Evolutionary conservation across 1,140 invertebrate genomes (phyloP).

Genomic region (Pseudomyrmex gracilis): DNA sequence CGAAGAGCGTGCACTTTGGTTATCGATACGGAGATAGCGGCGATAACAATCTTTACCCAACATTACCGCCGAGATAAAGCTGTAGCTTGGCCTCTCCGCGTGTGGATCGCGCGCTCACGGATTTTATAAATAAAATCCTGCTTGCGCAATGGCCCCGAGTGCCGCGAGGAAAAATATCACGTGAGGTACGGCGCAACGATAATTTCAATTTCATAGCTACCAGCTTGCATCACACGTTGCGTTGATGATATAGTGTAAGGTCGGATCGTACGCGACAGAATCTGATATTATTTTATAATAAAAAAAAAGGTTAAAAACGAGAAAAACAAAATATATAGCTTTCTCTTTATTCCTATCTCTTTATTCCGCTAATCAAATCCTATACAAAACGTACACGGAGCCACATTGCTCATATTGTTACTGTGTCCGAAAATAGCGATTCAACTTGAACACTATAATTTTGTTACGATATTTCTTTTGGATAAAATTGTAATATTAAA

Average conservation of each 20-base stretch:
- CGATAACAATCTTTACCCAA: slow-evolving; percentile 57
- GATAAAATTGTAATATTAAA: background rate
- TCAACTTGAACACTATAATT: too few species aligned
- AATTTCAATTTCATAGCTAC: slow-evolving; percentile 47
- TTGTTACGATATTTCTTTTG: background rate
- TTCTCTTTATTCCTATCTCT: too few species aligned
- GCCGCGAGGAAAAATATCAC: slow-evolving; percentile 24
- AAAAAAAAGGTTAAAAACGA: background rate
- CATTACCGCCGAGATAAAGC: slow-evolving; percentile 43
- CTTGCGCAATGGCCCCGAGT: slow-evolving; percentile 43
- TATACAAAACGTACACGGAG: too few species aligned
- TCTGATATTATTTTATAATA: slow-evolving; percentile 35
- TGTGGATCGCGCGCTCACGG: background rate
- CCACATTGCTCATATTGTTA: too few species aligned
- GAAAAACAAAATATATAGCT: too few species aligned
- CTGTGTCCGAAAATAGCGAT: too few species aligned
- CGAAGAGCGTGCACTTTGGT: slow-evolving; percentile 28
- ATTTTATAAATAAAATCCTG: slow-evolving; percentile 60
- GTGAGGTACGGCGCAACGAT: slow-evolving; percentile 28
- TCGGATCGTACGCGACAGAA: background rate
- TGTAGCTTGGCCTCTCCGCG: background rate
- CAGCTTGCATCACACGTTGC: background rate
- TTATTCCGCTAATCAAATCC: too few species aligned
- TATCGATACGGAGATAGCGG: slow-evolving; percentile 47
- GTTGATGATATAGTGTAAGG: background rate